Evolutionary conservation across 2,113 vertebrate species (phyloP), one percentile per base, ranked within the genome.

Genomic region (Hypanus sabinus): DNA sequence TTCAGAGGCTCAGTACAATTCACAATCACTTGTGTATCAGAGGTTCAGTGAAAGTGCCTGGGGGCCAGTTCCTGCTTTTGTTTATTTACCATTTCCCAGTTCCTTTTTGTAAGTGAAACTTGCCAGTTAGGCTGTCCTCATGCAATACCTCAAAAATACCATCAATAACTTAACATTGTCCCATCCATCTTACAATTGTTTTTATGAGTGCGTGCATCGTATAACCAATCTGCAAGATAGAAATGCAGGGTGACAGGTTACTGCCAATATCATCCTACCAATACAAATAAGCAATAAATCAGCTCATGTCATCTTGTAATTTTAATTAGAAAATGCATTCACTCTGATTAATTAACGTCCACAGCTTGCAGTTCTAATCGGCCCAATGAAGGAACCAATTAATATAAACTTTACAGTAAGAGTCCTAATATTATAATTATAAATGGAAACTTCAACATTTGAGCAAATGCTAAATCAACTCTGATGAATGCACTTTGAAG

Each of bases 301-400:
- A 73, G 38, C 6, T 9, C 68, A 5, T 73, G 38, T 75, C 36
- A 93, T 27, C 70, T 55, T 33, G 30, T 90, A 20, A 88, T 90
- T 68, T 90, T 90, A 90, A 90, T 62, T 90, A 20, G 16, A 90
- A 90, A 73, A 93, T 75, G 24, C 38, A 93, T 93, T 93, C 10
- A 46, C 33, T 92, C 11, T 70, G 20, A 75, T 27, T 12, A 46
- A 93, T 46, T 93, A 46, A 1, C 65, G 1, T 92, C 16, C 16
- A 46, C 36, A 93, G 70, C 70, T 93, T 7, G 22, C 5, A 73
- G 24, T 55, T 93, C 70, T 27, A 73, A 92, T 11, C 65, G 55
- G 22, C 62, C 33, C 7, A 36, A 38, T 75, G 36, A 55, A 38
- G 18, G n/a, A 70, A 93, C 36, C 91, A 75, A 93, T 73, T 38